These are phyloP conservation scores for Temnothorax nylanderi DNA, from an alignment of 1,140 invertebrate species.

Conservation along the genomic window DNA sequence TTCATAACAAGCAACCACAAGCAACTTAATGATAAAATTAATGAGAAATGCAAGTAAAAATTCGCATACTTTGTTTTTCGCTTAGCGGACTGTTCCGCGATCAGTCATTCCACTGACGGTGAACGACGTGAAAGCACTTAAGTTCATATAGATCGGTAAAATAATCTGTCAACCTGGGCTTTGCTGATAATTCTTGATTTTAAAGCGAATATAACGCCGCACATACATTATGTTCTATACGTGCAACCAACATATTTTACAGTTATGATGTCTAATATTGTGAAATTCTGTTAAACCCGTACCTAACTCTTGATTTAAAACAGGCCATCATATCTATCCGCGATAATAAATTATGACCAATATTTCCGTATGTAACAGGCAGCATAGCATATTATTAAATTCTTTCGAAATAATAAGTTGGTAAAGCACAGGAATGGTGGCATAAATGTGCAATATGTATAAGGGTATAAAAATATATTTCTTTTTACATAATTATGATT, in stretches of 20 bases:
- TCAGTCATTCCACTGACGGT: conserved; percentile 57
- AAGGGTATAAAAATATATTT: neutral
- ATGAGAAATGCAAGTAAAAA: conserved; percentile 42
- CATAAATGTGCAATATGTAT: neutral
- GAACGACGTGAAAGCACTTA: conserved; percentile 65
- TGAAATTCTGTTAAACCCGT: neutral
- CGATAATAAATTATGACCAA: neutral
- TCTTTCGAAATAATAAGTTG: neutral
- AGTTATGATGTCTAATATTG: neutral
- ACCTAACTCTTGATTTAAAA: neutral
- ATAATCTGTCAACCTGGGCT: conserved; percentile 59
- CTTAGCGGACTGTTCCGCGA: conserved; percentile 2
- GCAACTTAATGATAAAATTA: conserved; percentile 21
- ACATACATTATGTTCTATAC: neutral
- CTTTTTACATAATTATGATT: neutral
- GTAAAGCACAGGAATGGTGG: neutral
- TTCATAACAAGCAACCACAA: neutral
- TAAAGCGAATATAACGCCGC: conserved; percentile 39
- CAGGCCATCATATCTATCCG: neutral
- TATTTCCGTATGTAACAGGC: neutral
- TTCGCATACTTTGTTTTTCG: conserved; percentile 29
- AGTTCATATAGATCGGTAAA: conserved; percentile 46
- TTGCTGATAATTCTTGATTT: conserved; percentile 45
- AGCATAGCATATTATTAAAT: neutral
- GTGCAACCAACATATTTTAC: conserved; percentile 1